Evolutionary conservation across 2,113 vertebrate species (phyloP).

Genomic region (Semnornis frantzii): DNA sequence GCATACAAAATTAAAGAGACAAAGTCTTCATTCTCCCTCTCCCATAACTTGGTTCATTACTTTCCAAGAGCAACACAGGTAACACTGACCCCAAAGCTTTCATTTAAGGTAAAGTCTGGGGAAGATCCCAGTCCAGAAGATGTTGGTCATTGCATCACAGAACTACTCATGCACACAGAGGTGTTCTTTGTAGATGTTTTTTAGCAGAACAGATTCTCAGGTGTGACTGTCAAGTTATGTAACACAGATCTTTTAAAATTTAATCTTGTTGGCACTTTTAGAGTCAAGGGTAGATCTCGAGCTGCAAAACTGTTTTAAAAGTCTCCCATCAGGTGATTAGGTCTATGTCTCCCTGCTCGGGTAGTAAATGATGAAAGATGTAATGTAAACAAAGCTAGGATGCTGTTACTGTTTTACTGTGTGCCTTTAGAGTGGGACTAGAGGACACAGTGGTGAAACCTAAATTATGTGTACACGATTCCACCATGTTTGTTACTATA

Average conservation of each 20-base stretch:
- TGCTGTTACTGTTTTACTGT: neutral
- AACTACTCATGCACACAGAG: fast-evolving
- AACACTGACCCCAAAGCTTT: neutral
- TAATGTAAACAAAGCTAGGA: neutral
- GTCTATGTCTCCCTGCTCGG: neutral
- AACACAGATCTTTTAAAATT: neutral
- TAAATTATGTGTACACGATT: fast-evolving
- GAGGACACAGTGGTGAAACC: neutral
- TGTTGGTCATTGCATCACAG: neutral
- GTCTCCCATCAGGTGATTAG: neutral
- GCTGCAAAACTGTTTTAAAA: neutral
- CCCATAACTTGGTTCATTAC: neutral
- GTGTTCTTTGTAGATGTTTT: neutral
- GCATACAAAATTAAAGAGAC: conserved; percentile 75
- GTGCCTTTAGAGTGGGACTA: neutral
- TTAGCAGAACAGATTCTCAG: neutral
- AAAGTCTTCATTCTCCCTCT: neutral
- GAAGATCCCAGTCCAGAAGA: neutral
- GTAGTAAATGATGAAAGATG: neutral
- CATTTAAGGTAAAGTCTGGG: neutral
- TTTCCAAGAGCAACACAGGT: neutral
- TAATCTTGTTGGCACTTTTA: fast-evolving
- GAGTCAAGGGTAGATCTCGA: neutral
- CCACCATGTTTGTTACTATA: neutral
- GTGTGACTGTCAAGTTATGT: neutral